Conservation (phyloP, 2,113 vertebrate genomes). For the Probosciger aterrimus region DNA sequence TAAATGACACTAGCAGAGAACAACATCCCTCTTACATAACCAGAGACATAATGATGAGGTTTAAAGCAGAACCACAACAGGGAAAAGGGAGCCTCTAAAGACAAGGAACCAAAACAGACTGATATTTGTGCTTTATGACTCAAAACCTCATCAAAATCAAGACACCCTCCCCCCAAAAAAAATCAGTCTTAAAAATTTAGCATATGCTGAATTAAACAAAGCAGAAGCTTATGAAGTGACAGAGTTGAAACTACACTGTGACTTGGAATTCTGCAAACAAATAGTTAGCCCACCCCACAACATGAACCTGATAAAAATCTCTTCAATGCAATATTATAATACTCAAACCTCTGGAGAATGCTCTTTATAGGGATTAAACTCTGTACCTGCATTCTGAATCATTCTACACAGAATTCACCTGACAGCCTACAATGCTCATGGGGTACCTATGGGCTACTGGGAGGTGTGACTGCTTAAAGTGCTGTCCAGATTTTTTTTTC, state of each 20-base stretch:
- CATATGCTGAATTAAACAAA: not conserved
- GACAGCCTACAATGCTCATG: not conserved
- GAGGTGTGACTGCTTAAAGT: not conserved
- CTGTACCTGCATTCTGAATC: not conserved
- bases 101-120: not conserved
- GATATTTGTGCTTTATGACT: not conserved
- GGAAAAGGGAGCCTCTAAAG: not conserved
- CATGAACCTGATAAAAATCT: not conserved
- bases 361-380: not conserved
- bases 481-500: not conserved
- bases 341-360: not conserved
- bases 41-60: not conserved
- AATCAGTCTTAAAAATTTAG: not conserved
- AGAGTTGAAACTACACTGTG: not conserved
- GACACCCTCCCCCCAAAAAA: not conserved
- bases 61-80: not conserved
- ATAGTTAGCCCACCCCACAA: not conserved
- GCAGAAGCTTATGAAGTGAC: not conserved
- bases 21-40: not conserved
- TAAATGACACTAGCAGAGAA: not conserved
- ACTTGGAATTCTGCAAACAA: not conserved
- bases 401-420: not conserved
- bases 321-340: not conserved
- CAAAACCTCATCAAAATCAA: not conserved
- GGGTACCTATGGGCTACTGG: not conserved